Conservation (phyloP, 2,888 invertebrate species). For the Sturmia bella region DNA sequence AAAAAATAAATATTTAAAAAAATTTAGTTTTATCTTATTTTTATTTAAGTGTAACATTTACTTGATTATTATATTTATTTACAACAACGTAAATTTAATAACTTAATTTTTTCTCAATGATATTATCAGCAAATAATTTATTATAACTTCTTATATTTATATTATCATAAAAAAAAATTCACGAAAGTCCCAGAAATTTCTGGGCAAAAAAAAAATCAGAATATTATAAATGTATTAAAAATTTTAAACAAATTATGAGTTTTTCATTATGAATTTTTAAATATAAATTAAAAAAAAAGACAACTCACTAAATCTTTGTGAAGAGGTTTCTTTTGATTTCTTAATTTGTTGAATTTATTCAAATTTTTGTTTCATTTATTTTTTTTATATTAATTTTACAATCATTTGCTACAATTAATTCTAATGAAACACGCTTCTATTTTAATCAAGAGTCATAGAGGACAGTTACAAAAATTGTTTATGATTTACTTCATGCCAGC, state of each 20-base stretch:
- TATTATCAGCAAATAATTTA: slow-evolving; percentile 68
- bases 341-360: slow-evolving; percentile 7
- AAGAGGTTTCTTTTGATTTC: slow-evolving; percentile 56
- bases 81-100: slow-evolving; percentile 11
- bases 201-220: slow-evolving; percentile 70
- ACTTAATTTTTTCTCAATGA: slow-evolving; percentile 68
- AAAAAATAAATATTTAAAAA: slow-evolving; percentile 22
- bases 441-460: too few species aligned
- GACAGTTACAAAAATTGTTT: too few species aligned
- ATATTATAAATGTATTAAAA: slow-evolving; percentile 81
- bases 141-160: slow-evolving; percentile 70
- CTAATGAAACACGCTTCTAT: neutral
- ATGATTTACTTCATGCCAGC: too few species aligned
- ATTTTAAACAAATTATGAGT: slow-evolving; percentile 78
- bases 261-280: slow-evolving; percentile 77
- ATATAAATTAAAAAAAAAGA: slow-evolving; percentile 64
- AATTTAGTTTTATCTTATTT: neutral
- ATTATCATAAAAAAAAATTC: slow-evolving; percentile 72
- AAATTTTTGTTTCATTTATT: slow-evolving; percentile 3
- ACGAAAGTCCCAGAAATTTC: slow-evolving; percentile 68
- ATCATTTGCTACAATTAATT: slow-evolving; percentile 6
- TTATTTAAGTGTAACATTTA: slow-evolving; percentile 54
- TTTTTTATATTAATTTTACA: neutral
- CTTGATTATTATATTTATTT: slow-evolving; percentile 49
- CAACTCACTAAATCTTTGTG: slow-evolving; percentile 12